Evolutionary conservation across 92 coral and sea anemone species (phyloP).

Genomic region (Metridium senile): DNA sequence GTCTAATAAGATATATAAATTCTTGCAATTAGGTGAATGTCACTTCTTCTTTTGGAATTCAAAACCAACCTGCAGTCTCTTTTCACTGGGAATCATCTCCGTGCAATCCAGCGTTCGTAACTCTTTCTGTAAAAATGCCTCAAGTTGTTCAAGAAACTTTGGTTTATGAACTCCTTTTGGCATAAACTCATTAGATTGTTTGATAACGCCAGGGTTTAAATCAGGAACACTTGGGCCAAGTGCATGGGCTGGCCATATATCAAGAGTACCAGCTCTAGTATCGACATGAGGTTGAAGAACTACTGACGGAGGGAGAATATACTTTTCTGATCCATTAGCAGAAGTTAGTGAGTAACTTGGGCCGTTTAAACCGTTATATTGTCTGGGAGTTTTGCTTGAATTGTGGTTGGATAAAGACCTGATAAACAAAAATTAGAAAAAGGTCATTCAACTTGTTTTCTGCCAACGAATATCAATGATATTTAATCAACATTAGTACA

Average conservation of each 20-base stretch:
- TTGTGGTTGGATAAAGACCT: slow-evolving; percentile 70
- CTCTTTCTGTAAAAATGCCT: slow-evolving; percentile 93
- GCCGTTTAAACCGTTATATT: slow-evolving; percentile 78
- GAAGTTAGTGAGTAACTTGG: slow-evolving; percentile 69
- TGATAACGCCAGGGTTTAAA: slow-evolving; percentile 76
- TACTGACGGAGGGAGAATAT: slow-evolving; percentile 77
- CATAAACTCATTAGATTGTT: slow-evolving; percentile 85
- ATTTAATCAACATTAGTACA: too few relatives aligned
- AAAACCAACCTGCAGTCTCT: slow-evolving; percentile 78
- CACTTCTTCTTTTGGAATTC: too few relatives aligned
- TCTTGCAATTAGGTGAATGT: too few relatives aligned
- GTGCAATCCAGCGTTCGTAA: slow-evolving; percentile 89
- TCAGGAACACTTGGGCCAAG: slow-evolving; percentile 92
- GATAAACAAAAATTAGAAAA: neutral
- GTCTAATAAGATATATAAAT: too few relatives aligned
- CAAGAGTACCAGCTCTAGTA: slow-evolving; percentile 90
- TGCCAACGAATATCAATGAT: too few relatives aligned
- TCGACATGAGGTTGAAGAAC: slow-evolving; percentile 87
- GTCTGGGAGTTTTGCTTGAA: slow-evolving; percentile 47
- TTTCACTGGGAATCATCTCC: slow-evolving; percentile 93
- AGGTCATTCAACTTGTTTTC: neutral
- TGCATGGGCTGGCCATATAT: slow-evolving; percentile 99
- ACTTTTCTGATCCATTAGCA: slow-evolving; percentile 67
- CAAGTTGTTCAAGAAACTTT: slow-evolving; percentile 93
- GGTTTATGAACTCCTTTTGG: slow-evolving; percentile 98